Evolutionary conservation across 2,888 invertebrate genomes (phyloP).

Genomic region (Zootermopsis nevadensis): DNA sequence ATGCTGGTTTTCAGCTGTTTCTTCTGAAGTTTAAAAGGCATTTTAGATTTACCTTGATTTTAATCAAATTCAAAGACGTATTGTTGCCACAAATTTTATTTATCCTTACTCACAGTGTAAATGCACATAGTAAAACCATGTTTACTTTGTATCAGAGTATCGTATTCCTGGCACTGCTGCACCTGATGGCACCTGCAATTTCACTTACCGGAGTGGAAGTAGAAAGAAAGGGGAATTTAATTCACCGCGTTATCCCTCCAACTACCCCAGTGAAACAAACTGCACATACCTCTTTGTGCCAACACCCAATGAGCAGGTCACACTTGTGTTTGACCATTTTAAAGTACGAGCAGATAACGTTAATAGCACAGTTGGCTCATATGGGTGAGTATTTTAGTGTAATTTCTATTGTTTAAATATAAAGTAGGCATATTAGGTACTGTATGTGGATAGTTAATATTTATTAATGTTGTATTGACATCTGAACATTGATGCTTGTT

Average conservation of each 20-base stretch:
- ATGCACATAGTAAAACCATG: not conserved
- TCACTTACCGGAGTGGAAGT: slow-evolving; percentile 89
- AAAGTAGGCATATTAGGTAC: not conserved
- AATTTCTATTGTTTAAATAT: not conserved
- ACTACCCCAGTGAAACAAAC: slow-evolving; percentile 95
- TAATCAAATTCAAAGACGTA: too few species aligned
- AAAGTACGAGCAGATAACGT: slow-evolving; percentile 86
- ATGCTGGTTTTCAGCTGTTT: too few species aligned
- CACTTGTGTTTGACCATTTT: slow-evolving; percentile 91
- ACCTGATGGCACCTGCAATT: slow-evolving; percentile 90
- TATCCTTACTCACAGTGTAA: not conserved
- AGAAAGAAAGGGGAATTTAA: slow-evolving; percentile 93
- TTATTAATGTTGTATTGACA: too few species aligned
- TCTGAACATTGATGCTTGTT: too few species aligned
- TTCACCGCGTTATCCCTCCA: slow-evolving; percentile 95
- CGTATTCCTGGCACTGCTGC: slow-evolving; percentile 94
- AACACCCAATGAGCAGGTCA: slow-evolving; percentile 88
- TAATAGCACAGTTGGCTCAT: slow-evolving; percentile 80
- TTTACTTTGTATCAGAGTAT: slow-evolving; percentile 75
- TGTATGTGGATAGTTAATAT: too few species aligned
- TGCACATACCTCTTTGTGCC: slow-evolving; percentile 93
- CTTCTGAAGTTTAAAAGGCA: too few species aligned
- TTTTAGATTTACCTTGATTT: too few species aligned
- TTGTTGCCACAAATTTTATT: too few species aligned
- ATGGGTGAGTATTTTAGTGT: slow-evolving; percentile 69